Evolutionary conservation across 2,113 vertebrate genomes (phyloP).

Genomic region (Scomber colias): DNA sequence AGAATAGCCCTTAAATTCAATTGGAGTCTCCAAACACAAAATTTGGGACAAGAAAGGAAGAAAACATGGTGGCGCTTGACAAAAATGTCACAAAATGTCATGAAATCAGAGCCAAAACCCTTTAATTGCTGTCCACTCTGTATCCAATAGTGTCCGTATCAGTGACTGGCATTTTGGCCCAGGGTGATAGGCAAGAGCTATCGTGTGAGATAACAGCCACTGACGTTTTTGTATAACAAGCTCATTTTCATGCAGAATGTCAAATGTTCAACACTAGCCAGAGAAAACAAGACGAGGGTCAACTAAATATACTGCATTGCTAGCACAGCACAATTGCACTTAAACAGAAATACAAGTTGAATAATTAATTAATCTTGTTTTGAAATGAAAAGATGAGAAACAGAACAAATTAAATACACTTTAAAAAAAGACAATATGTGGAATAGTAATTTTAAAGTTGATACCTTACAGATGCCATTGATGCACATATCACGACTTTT

Average conservation of each 20-base stretch:
- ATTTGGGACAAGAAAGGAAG: not conserved
- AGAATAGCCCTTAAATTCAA: not conserved
- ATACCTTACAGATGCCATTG: constrained; percentile 96
- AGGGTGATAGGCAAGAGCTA: constrained; percentile 45
- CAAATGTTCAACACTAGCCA: constrained; percentile 20
- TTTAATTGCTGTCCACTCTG: constrained; percentile 41
- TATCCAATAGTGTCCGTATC: constrained; percentile 35
- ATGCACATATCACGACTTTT: constrained; percentile 91
- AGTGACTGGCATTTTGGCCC: constrained; percentile 69
- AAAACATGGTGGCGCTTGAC: not conserved
- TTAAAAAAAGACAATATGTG: no score
- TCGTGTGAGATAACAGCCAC: constrained; percentile 49
- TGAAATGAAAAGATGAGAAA: no score
- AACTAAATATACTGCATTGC: not conserved
- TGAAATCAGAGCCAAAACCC: constrained; percentile 31
- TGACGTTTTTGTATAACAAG: constrained; percentile 21
- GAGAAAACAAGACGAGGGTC: constrained; percentile 24
- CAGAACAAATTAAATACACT: no score
- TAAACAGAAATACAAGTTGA: not conserved
- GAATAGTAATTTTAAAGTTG: not conserved
- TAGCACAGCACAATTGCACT: not conserved
- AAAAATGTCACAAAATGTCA: constrained; percentile 79
- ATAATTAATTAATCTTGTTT: no score
- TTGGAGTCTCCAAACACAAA: not conserved
- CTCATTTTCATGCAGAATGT: constrained; percentile 69